These are phyloP conservation scores for Drosophila burlai DNA, from an alignment of 1,140 invertebrate species.

Conservation along the genomic window DNA sequence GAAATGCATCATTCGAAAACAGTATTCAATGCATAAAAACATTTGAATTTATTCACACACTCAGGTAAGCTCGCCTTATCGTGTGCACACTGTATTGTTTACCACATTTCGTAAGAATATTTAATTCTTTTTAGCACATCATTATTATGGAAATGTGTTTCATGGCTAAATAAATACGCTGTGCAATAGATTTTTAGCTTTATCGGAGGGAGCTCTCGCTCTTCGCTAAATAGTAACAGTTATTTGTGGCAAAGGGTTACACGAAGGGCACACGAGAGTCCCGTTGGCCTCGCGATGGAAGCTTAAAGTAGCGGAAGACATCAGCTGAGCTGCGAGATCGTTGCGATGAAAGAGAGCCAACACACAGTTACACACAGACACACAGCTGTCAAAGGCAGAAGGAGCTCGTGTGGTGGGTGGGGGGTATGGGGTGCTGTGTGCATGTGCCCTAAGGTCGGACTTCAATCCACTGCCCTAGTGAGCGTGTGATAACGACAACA, in stretches of 20 bases:
- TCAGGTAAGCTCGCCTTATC: neutral
- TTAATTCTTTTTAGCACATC: conserved; percentile 7
- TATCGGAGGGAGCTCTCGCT: neutral
- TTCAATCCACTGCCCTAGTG: conserved; percentile 35
- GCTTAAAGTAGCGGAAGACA: neutral
- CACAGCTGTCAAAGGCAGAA: neutral
- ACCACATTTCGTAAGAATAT: conserved; percentile 7
- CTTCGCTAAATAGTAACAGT: neutral
- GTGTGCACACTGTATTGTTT: conserved; percentile 13
- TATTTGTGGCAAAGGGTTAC: conserved; percentile 6
- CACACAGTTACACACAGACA: conserved; percentile 1
- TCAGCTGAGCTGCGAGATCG: conserved; percentile 15
- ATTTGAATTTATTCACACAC: neutral
- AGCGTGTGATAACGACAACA: conserved; percentile 27
- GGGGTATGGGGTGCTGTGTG: neutral
- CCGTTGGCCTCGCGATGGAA: neutral
- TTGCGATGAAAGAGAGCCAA: conserved; percentile 6
- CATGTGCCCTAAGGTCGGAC: conserved; percentile 16
- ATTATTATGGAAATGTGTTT: conserved; percentile 4
- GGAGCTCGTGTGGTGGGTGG: neutral
- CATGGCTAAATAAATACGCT: neutral
- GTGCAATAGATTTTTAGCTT: neutral
- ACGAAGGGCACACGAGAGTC: conserved; percentile 12
- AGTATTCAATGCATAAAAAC: too few relatives aligned
- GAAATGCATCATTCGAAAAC: neutral